These are phyloP conservation scores for Tachyglossus aculeatus DNA, from an alignment of 2,797 vertebrate species.

Conservation along the genomic window DNA sequence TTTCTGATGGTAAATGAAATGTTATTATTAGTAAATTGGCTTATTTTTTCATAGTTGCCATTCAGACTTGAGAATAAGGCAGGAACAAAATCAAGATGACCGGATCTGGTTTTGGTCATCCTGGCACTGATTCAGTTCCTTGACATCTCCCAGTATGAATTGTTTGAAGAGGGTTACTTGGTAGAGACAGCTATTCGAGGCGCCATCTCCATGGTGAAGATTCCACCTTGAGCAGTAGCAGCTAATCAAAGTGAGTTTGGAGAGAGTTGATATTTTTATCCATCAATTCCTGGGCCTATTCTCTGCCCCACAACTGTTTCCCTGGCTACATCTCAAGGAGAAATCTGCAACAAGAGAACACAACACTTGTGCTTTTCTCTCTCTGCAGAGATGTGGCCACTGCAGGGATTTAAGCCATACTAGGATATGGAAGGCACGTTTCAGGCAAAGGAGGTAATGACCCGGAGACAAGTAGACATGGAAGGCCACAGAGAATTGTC, in stretches of 20 bases:
- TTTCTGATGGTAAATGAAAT: constrained; percentile 58
- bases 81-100: not conserved
- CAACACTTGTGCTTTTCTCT: too few species aligned
- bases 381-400: too few species aligned
- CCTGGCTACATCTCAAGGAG: not conserved
- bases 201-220: not conserved
- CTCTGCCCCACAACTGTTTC: not conserved
- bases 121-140: not conserved
- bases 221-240: too few species aligned
- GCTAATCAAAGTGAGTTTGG: not conserved
- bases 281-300: not conserved
- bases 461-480: accelerated
- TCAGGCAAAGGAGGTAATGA: not conserved
- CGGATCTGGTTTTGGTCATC: not conserved
- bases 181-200: too few species aligned
- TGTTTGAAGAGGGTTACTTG: not conserved
- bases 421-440: too few species aligned
- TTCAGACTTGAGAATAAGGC: constrained; percentile 4
- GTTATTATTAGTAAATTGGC: constrained; percentile 36
- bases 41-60: constrained; percentile 18
- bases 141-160: not conserved
- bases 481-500: not conserved
- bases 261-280: not conserved
- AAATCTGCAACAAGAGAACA: too few species aligned
- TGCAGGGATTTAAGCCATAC: too few species aligned